These are phyloP conservation scores for Serranus cabrilla DNA, from an alignment of 2,797 vertebrate genomes.

Conservation along the genomic window DNA sequence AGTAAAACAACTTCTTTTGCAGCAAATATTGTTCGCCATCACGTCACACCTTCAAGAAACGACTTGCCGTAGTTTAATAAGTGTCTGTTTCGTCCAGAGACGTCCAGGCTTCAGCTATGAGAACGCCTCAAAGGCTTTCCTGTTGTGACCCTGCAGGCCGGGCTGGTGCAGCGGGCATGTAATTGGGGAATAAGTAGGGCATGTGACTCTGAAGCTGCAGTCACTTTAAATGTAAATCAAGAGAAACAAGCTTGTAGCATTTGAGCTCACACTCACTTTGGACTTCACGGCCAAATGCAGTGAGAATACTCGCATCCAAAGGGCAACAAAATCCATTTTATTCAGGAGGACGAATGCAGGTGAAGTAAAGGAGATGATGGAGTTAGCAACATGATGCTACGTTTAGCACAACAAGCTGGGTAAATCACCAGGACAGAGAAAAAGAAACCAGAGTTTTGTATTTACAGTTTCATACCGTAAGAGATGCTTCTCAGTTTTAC, in stretches of 20 bases:
- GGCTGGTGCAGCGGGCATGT: conserved; percentile 17
- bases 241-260: conserved; percentile 3
- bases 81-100: conserved; percentile 14
- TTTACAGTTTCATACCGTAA: no score
- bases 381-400: no score
- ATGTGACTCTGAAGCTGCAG: conserved; percentile 44
- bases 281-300: neutral
- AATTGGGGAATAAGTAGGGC: conserved; percentile 53
- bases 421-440: no score
- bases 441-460: no score
- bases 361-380: no score
- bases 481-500: no score
- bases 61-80: no score
- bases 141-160: conserved; percentile 49
- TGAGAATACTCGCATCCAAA: neutral
- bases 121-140: conserved; percentile 46
- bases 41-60: no score
- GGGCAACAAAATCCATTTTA: neutral
- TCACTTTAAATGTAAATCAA: conserved; percentile 65
- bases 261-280: conserved; percentile 4
- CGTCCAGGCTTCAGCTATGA: neutral
- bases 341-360: neutral
- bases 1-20: no score
- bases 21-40: no score
- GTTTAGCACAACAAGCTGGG: no score